Evolutionary conservation across 2,797 vertebrate species (phyloP), one percentile per base, ranked within the genome.

Genomic region (Nyctibius grandis): DNA sequence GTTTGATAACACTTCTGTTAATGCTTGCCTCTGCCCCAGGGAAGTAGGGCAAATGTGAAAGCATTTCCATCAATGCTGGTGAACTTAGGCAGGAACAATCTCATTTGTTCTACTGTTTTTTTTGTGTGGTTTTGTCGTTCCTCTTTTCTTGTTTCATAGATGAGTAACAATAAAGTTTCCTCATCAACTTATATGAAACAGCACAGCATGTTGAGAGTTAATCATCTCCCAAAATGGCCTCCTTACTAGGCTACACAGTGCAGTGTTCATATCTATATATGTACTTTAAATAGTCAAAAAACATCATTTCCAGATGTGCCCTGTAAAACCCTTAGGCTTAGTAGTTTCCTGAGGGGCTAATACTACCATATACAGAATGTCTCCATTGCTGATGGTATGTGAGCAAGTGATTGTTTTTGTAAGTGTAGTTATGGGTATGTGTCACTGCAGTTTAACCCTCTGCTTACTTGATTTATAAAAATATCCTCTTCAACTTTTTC

Each of bases 251-350:
- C 44, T 82, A 3, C 45, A 25, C 38, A 65, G 42, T 22, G 14
- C 77, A 68, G 25, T 63, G 74, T 87, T 88, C 74, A 8, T 88
- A 63, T 89, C 89, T 88, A 4, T 76, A 21, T 19, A 68, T 75
- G 63, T 64, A 40, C 91, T 94, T 91, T 54, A 92, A 75, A 85
- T 75, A 88, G 79, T 81, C 79, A 77, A 85, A 80, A 7, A 3
- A 1, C 81, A 81, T 94, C 15, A 45, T 89, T 96, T 93, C 93
- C 88, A 96, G 83, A 89, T 93, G 64, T 89, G 38, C 34, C 77
- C 74, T 82, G 29, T 87, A 65, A 95, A 95, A 70, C 77, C 56
- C 47, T 73, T 57, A 38, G 42, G 51, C 69, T 70, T 48, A 73
- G 76, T 36, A 67, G 88, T 85, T 96, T 93, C 81, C 85, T 95